Base-by-base conservation (phyloP, 2,888 invertebrate species). In the Lithophane socia region DNA sequence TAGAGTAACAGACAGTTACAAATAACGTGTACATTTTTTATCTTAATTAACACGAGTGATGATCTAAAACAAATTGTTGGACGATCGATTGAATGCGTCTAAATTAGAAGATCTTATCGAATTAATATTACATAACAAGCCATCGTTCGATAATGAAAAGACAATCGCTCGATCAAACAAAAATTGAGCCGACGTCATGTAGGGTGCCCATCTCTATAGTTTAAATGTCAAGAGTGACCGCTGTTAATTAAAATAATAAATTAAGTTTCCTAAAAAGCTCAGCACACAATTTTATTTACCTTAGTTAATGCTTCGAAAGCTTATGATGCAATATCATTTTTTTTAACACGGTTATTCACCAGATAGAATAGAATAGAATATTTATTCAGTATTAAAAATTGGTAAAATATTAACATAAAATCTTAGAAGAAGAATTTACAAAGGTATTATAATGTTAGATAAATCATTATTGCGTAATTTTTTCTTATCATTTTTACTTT, bases 51-150 rank as follows among this genome's bases (percentile, higher is more conserved):
- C 87, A 91, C 88, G 89, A 87, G 85, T 83, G 90, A 89, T 90
- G 88, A 86, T 90, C 90, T 92, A 90, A 87, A 91, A 92, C 90
- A 93, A 93, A 93, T 89, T 88, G 86, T 87, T 89, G 87, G 87
- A 90, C 89, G 89, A 91, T 93, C 90, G 90, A 94, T 92, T 94
- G 94, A 94, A 94, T 94, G 91, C 84, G 79, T 83, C 74, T 80
- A 82, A 89, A 89, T 85, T 88, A 85, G 74, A 74, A 91, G 95
- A 96, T 96, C 88, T 91, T 94, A 96, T 96, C 96, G 82, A 91
- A 92, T 91, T 93, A 94, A 93, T 93, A 92, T 94, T 94, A 94
- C 93, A 94, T 92, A 95, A 94, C 93, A 92, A 92, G 90, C 84
- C 92, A 90, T 90, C 91, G 90, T 86, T 87, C 88, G 84, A 88